Conservation (phyloP, 1,140 invertebrate genomes). For the Pogonus chalceus region DNA sequence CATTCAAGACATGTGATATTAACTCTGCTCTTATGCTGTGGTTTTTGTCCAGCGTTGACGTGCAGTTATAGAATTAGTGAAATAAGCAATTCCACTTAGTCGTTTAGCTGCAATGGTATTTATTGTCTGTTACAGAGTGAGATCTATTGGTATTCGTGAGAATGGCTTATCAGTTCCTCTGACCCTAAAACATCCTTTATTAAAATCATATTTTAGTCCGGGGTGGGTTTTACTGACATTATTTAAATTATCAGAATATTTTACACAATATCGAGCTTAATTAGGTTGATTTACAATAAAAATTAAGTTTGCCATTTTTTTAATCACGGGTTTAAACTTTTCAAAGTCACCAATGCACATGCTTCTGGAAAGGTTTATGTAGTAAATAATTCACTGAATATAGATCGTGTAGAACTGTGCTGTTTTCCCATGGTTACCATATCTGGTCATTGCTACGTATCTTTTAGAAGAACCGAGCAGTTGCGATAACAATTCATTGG, state of each 20-base stretch:
- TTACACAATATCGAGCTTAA: conserved; percentile 14
- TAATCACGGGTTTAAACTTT: conserved; percentile 17
- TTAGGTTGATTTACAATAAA: conserved; percentile 19
- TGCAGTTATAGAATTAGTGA: conserved; percentile 21
- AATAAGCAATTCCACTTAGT: conserved; percentile 19
- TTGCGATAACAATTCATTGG: conserved; percentile 12
- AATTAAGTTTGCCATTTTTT: conserved; percentile 20
- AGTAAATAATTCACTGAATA: conserved; percentile 25
- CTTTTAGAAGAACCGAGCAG: conserved; percentile 8
- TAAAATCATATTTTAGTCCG: conserved; percentile 16
- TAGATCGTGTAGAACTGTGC: conserved; percentile 24
- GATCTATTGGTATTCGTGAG: conserved; percentile 21
- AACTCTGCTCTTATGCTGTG: conserved; percentile 15
- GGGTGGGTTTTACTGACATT: conserved; percentile 23
- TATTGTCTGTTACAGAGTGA: no score
- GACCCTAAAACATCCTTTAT: conserved; percentile 20
- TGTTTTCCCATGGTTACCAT: conserved; percentile 20
- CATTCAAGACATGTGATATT: conserved; percentile 15
- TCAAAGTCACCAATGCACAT: conserved; percentile 20
- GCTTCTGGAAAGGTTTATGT: conserved; percentile 21
- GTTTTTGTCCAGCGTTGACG: conserved; percentile 18
- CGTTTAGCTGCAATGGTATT: conserved; percentile 23
- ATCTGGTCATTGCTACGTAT: conserved; percentile 7
- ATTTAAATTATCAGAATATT: conserved; percentile 13
- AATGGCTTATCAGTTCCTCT: conserved; percentile 22